Base-by-base conservation (phyloP, 1,140 invertebrate genomes). In the Penaeus indicus region DNA sequence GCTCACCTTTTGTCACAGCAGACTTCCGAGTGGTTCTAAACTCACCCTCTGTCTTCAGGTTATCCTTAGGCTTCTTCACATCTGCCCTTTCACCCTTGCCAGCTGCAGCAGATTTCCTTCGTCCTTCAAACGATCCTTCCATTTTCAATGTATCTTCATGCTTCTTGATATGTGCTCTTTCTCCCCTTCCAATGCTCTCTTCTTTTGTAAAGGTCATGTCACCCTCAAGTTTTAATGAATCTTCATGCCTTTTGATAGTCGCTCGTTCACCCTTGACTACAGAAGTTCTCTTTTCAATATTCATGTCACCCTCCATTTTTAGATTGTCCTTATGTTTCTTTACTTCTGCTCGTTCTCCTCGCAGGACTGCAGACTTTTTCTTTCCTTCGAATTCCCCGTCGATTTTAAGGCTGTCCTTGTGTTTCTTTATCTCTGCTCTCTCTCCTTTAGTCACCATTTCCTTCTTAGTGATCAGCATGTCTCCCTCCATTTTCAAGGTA, bases 401-500 rank as follows among this genome's bases (percentile, higher is more conserved):
- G n/a, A 84, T 75, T 38, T 84, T 89, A 11, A 95, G 89, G 91
- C 95, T 95, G 90, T 95, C 95, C 42, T 93, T 92, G 64, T 93
- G 94, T 83, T 92, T 92, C 10, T 94, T 93, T 0, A 92, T 92
- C 0, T 91, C 92, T 79, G 93, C 92, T 83, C 93, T 91, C 80
- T 94, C 94, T 3, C 92, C 92, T 87, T 82, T 90, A 3, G 81
- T 85, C 27, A 87, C 81, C 54, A 64, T 38, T 63, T 78, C 75
- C 25, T 89, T 90, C 69, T 89, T 85, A 64, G 85, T 88, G 19
- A 82, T 88, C 85, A 91, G 79, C 89, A 96, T 92, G 91, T 95
- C 94, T 22, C 96, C 95, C 92, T 96, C 95, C 7, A 95, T 94
- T 18, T 92, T 92, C 0, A 96, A 91, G 90, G 94, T 94, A 86